Evolutionary conservation across 2,113 vertebrate species (phyloP).

Genomic region (Nerophis ophidion): DNA sequence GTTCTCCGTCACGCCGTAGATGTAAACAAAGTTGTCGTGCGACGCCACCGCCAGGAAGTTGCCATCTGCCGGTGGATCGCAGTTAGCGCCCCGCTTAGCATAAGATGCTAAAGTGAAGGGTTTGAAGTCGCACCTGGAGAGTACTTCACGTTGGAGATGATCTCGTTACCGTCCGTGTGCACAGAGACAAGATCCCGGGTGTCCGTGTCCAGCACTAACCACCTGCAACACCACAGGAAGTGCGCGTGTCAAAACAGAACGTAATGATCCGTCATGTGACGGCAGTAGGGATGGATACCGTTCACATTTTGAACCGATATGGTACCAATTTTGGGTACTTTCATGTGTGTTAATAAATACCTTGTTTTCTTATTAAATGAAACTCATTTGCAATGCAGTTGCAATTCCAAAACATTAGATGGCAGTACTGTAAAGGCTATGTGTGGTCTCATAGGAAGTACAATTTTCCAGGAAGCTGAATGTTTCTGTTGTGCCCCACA

Average conservation of each 20-base stretch:
- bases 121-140: constrained; percentile 74
- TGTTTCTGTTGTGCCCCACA: too few relatives aligned
- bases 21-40: constrained; percentile 90
- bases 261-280: background rate
- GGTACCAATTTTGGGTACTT: too few relatives aligned
- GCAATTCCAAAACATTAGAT: too few relatives aligned
- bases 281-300: too few relatives aligned
- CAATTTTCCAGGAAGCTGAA: too few relatives aligned
- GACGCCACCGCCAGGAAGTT: constrained; percentile 78
- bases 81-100: background rate
- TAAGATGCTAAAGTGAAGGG: background rate
- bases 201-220: constrained; percentile 86
- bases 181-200: constrained; percentile 81
- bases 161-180: constrained; percentile 84
- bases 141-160: constrained; percentile 82
- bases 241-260: background rate
- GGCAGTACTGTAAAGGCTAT: too few relatives aligned
- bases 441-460: too few relatives aligned
- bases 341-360: too few relatives aligned
- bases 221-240: constrained; percentile 62
- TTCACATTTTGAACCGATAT: too few relatives aligned
- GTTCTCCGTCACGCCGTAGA: constrained; percentile 78
- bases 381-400: too few relatives aligned
- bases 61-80: constrained; percentile 60
- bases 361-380: too few relatives aligned